A percentile compares a stretch with the other conserved stretches of the same genome.
Conservation (phyloP, 2,113 vertebrate species). For the Nettapus auritus region DNA sequence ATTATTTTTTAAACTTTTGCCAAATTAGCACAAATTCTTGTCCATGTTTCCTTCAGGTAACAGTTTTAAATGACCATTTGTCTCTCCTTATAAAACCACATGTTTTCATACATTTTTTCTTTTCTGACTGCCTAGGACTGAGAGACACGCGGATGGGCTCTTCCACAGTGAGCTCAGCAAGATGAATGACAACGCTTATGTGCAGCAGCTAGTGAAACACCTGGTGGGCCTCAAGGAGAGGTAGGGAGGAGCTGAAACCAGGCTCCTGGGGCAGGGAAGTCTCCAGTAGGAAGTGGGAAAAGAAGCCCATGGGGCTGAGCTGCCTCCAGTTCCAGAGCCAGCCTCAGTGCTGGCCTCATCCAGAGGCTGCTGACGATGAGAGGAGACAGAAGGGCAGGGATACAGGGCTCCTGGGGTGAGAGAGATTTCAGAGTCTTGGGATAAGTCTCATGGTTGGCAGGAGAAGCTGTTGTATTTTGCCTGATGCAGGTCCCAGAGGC, state of each 20-base stretch:
- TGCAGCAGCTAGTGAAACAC: slow-evolving; percentile 68
- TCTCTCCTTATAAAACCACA: background rate
- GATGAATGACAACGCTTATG: slow-evolving; percentile 59
- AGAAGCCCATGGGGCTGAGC: background rate
- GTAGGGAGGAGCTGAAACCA: background rate
- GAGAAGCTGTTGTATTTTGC: rapidly evolving
- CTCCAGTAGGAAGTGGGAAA: rapidly evolving
- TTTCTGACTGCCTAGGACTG: background rate
- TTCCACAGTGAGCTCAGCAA: slow-evolving; percentile 79
- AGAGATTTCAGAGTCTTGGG: background rate
- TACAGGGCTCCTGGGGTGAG: background rate
- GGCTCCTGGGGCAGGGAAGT: background rate
- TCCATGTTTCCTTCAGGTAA: background rate
- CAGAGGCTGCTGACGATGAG: background rate
- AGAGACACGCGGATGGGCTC: slow-evolving; percentile 72
- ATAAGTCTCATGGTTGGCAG: rapidly evolving
- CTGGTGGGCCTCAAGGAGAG: slow-evolving; percentile 65
- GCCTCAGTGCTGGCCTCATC: background rate
- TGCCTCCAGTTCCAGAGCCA: background rate
- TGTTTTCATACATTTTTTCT: background rate
- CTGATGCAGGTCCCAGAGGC: slow-evolving; percentile 62
- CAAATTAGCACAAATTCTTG: background rate
- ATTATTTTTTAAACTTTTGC: background rate
- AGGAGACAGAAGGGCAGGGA: background rate
- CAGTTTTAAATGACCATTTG: background rate